These are phyloP conservation scores for Eumacrocentrus americanus DNA, from an alignment of 2,888 invertebrate species.

Conservation along the genomic window DNA sequence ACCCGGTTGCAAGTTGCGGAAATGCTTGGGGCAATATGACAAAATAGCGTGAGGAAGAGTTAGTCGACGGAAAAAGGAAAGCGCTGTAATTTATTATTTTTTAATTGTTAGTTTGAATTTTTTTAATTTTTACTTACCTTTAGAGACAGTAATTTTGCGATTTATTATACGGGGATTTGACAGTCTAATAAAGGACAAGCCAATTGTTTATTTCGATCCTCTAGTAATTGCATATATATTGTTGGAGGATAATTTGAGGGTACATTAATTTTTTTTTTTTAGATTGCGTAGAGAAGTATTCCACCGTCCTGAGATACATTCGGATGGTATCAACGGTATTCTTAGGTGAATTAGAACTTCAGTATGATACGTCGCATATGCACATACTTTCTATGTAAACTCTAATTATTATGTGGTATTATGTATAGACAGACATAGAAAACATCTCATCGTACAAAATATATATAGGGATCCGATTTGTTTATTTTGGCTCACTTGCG, in stretches of 20 bases:
- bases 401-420: not conserved
- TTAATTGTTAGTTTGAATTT: too few relatives aligned
- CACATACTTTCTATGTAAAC: not conserved
- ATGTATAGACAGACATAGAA: not conserved
- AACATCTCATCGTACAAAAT: not conserved
- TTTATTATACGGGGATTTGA: too few relatives aligned
- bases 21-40: constrained; percentile 8
- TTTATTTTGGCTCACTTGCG: not conserved
- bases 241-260: too few relatives aligned
- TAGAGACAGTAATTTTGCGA: too few relatives aligned
- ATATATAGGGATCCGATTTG: not conserved
- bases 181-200: too few relatives aligned
- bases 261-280: not conserved
- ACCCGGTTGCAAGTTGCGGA: constrained; percentile 14
- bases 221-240: too few relatives aligned
- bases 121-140: too few relatives aligned
- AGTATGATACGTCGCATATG: not conserved
- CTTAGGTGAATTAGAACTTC: not conserved
- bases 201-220: too few relatives aligned
- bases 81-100: too few relatives aligned
- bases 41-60: too few relatives aligned
- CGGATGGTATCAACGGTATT: not conserved
- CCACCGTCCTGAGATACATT: not conserved
- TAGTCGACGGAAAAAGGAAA: too few relatives aligned
- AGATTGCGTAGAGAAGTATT: not conserved